phyloP scores from a whole-genome alignment of 30 jellyfish, hydroid and myxozoan genomes.

The Hydractinia echinata region DNA sequence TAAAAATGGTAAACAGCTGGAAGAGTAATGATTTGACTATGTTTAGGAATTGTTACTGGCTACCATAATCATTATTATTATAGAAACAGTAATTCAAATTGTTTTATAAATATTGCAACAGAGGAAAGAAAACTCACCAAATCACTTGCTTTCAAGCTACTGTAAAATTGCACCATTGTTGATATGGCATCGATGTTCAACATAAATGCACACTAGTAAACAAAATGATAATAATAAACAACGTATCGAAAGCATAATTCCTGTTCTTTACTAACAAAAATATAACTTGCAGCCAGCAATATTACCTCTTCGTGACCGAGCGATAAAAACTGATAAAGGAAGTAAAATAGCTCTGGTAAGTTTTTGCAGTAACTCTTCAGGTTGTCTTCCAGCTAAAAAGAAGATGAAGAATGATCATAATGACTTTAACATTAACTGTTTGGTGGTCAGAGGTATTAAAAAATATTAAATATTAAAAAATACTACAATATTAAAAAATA shows the following conservation, averaged over 20 bases:
- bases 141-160: constrained; percentile 82
- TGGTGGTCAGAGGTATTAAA: not conserved
- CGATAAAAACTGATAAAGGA: constrained; percentile 75
- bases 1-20: too few species aligned
- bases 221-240: not conserved
- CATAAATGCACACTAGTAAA: constrained; percentile 65
- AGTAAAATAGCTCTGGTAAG: constrained; percentile 67
- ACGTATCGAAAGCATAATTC: not conserved
- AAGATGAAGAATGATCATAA: not conserved
- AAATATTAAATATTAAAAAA: not conserved
- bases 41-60: too few species aligned
- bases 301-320: constrained; percentile 96
- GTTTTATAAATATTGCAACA: too few species aligned
- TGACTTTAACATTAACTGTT: not conserved
- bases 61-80: too few species aligned
- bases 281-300: not conserved
- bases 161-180: constrained; percentile 76
- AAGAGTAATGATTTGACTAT: too few species aligned
- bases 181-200: constrained; percentile 78
- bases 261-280: not conserved
- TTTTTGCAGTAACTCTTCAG: constrained; percentile 75
- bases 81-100: too few species aligned
- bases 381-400: constrained; percentile 77
- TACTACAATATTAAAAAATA: too few species aligned
- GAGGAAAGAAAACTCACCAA: constrained; percentile 42